A percentile compares a stretch with the other conserved stretches of the same genome.
Evolutionary conservation across 2,113 vertebrate genomes (phyloP).

Genomic region (Notechis scutatus): DNA sequence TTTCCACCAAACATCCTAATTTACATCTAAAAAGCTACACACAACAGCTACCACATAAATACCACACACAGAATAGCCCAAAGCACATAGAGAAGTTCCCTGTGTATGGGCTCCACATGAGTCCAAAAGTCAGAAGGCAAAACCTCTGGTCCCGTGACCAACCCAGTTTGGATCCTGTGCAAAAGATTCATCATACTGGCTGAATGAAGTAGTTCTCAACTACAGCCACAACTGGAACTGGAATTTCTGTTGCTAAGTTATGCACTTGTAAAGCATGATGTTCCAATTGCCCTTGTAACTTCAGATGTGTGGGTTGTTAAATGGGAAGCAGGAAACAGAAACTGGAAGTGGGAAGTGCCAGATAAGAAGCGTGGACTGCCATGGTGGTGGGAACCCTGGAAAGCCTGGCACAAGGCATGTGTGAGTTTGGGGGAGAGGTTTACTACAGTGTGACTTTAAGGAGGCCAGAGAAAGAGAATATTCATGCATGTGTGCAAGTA

Average conservation of each 20-base stretch:
- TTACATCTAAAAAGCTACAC: background rate
- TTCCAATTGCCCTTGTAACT: background rate
- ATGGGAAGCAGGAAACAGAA: background rate
- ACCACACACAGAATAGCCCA: no score
- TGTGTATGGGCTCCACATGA: no score
- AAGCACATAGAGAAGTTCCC: no score
- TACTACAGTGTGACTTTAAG: background rate
- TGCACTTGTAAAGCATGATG: background rate
- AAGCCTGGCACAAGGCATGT: background rate
- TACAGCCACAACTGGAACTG: background rate
- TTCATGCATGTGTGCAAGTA: background rate
- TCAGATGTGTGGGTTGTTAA: background rate
- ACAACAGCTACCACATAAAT: background rate
- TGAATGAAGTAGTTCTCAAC: background rate
- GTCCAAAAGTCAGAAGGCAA: no score
- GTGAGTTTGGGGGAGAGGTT: background rate
- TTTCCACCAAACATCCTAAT: background rate
- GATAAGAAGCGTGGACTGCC: background rate
- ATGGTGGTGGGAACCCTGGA: background rate
- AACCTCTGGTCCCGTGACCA: no score
- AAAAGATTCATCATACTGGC: background rate
- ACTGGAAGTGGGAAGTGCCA: background rate
- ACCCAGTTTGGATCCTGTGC: no score
- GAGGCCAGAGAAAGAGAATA: background rate
- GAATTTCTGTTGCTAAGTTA: background rate